Conservation (phyloP, 2,797 vertebrate genomes). For the Perodicticus potto region DNA sequence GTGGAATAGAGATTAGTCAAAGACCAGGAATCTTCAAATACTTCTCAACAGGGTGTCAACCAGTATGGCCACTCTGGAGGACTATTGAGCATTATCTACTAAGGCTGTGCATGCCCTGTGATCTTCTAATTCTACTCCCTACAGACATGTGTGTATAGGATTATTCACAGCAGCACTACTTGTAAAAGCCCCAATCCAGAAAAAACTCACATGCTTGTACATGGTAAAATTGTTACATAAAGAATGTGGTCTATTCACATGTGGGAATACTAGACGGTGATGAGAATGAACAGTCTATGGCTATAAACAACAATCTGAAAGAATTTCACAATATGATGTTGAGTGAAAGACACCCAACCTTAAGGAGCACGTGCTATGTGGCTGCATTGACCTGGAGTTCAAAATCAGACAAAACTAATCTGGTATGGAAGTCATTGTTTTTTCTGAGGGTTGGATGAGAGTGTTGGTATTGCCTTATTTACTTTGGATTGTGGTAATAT, state of each 20-base stretch:
- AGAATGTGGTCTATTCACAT: background rate
- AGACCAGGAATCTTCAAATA: background rate
- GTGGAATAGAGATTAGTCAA: background rate
- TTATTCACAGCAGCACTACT: background rate
- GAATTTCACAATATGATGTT: background rate
- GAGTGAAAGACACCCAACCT: background rate
- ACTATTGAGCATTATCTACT: background rate
- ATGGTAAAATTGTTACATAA: background rate
- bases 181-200: background rate
- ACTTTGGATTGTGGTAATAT: background rate
- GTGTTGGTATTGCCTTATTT: background rate
- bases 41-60: background rate
- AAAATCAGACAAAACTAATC: background rate
- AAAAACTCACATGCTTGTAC: background rate
- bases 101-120: background rate
- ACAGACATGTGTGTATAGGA: background rate
- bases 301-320: background rate
- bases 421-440: background rate
- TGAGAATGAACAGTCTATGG: background rate
- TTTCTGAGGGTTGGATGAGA: background rate
- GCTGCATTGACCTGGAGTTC: background rate
- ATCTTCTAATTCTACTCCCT: background rate
- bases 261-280: background rate
- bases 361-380: background rate
- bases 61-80: background rate